Conservation (phyloP, 2,888 invertebrate genomes). For the Exocentrus adspersus region DNA sequence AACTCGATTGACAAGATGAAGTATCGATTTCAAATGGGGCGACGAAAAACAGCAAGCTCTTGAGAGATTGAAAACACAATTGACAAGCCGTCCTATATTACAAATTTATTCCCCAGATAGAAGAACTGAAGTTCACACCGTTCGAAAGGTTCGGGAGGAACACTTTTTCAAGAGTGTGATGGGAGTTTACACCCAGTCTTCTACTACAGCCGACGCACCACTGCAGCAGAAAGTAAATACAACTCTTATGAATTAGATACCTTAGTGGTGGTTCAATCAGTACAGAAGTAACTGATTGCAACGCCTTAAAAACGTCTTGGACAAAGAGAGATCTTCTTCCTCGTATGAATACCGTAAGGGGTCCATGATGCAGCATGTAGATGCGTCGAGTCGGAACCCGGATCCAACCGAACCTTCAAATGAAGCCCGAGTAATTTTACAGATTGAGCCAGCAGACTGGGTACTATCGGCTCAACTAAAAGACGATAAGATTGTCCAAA, state of each 20-base stretch:
- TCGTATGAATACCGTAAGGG: background rate
- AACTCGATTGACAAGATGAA: too few relatives aligned
- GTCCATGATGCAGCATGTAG: background rate
- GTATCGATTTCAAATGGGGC: too few relatives aligned
- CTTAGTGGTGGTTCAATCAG: background rate
- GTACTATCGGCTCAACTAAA: background rate
- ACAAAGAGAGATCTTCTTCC: background rate
- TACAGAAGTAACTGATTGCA: background rate
- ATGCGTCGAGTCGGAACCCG: background rate
- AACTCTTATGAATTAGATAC: background rate
- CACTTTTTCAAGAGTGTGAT: background rate
- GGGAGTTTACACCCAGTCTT: too few relatives aligned
- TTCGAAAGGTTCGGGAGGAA: background rate
- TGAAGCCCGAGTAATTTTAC: background rate
- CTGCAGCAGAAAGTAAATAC: background rate
- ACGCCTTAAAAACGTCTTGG: background rate
- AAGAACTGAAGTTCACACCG: background rate
- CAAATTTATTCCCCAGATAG: too few relatives aligned
- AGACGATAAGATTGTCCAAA: background rate
- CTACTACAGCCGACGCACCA: too few relatives aligned
- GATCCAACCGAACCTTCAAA: background rate
- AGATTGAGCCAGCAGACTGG: background rate
- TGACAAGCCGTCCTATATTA: background rate
- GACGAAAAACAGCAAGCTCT: too few relatives aligned
- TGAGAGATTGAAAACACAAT: too few relatives aligned